Evolutionary conservation across 2,113 vertebrate species (phyloP), one percentile per base, ranked within the genome.

Genomic region (Trogon surrucura): DNA sequence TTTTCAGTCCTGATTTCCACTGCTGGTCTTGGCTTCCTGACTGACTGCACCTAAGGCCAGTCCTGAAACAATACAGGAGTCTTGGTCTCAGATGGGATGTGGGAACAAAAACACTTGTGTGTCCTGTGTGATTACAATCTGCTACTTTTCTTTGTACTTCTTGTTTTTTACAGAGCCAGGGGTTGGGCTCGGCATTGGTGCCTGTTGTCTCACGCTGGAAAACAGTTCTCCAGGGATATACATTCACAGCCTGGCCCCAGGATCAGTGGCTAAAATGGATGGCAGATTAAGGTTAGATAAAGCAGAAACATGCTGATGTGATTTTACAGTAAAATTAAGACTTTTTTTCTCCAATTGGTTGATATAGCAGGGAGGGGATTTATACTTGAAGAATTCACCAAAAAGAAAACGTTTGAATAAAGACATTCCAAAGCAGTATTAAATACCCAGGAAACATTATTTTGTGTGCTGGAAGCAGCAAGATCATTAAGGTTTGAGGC

Each of bases 181-280:
- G 51, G 99, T 99, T 57, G 99, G 99, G 47, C 93, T 99, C 2
- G 99, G 99, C 57, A 99, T 99, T 34, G 99, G 99, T 38, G 98
- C 98, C 78, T 99, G 99, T 97, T 99, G 98, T 96, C 97, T 99
- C 91, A 98, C 98, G 0, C 96, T 99, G 81, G 99, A 99, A 91
- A 99, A 99, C 96, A 98, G 98, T 60, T 97, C 98, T 88, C 99
- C 99, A 0, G 99, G 99, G 36, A 99, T 99, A 97, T 99, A 99
- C 94, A 99, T 99, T 89, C 99, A 99, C 93, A 99, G 99, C 83
- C 97, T 99, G 69, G 98, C 99, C 11, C 98, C 99, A 5, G 99
- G 99, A 73, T 99, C 99, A 3, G 99, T 99, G 84, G 98, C 99
- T 94, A 99, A 99, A 98, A 99, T 99, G 98, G 99, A 99, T 74